Conservation (phyloP, 2,797 vertebrate genomes). For the Anabacerthia variegaticeps region DNA sequence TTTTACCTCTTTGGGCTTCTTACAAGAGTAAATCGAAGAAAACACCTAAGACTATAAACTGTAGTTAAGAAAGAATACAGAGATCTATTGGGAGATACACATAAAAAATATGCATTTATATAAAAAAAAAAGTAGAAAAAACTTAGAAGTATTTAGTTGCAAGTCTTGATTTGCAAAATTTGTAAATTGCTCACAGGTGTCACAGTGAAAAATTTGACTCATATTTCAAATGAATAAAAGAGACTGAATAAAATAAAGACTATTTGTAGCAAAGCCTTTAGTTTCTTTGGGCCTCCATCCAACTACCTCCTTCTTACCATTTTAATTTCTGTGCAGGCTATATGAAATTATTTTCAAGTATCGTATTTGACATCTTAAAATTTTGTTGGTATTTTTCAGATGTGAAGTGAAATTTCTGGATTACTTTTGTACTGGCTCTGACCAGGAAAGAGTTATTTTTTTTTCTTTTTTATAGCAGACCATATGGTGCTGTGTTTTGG, state of each 20-base stretch:
- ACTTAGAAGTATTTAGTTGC: not conserved
- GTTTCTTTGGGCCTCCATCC: not conserved
- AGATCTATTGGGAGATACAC: not conserved
- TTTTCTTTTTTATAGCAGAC: not conserved
- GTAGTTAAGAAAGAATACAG: not conserved
- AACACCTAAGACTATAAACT: not conserved
- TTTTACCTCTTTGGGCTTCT: not conserved
- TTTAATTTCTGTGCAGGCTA: not conserved
- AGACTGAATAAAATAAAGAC: not conserved
- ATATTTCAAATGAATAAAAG: not conserved
- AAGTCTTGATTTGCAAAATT: not conserved
- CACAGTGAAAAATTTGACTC: not conserved
- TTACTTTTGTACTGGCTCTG: not conserved
- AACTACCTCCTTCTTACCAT: not conserved
- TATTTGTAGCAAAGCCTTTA: accelerated
- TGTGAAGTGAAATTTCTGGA: not conserved
- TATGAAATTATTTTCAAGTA: not conserved
- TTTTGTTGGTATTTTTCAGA: not conserved
- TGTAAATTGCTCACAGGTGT: not conserved
- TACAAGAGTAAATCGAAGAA: not conserved
- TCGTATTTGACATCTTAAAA: not conserved
- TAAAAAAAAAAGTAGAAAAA: not conserved
- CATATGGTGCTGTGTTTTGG: not conserved
- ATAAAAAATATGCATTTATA: not conserved
- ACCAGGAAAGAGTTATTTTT: not conserved